Percentiles rank a stretch among this genome's conserved stretches.
phyloP scores from a whole-genome alignment of 2,113 vertebrate species.

The Phoxinus phoxinus region DNA sequence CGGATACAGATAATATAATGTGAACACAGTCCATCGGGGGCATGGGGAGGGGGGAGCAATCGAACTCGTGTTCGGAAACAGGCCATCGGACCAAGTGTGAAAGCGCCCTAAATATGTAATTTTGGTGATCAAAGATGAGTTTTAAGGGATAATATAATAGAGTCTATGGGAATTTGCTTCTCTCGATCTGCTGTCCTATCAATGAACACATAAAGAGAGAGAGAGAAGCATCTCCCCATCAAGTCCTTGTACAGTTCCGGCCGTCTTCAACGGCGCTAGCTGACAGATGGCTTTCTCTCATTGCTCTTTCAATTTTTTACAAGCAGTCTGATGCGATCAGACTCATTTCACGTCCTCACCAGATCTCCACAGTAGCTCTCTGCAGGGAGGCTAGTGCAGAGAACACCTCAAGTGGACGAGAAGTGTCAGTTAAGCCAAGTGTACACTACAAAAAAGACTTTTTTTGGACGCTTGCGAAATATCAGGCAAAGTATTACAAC shows the following conservation, averaged over 20 bases:
- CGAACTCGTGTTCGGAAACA: too few species aligned
- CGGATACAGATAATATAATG: too few species aligned
- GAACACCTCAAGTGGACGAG: not conserved
- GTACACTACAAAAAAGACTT: not conserved
- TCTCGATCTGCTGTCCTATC: not conserved
- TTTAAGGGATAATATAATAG: too few species aligned
- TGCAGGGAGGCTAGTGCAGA: not conserved
- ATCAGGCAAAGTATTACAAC: not conserved
- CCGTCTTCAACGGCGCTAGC: slow-evolving; percentile 23
- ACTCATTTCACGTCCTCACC: slow-evolving; percentile 46
- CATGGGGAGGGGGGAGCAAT: too few species aligned
- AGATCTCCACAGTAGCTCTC: slow-evolving; percentile 10
- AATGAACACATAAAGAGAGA: not conserved
- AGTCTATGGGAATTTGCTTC: not conserved
- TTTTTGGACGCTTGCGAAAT: not conserved
- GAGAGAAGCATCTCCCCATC: not conserved
- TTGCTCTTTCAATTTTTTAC: slow-evolving; percentile 64
- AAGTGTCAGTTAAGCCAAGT: not conserved
- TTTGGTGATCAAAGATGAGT: too few species aligned
- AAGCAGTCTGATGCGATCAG: slow-evolving; percentile 61
- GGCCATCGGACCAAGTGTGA: too few species aligned
- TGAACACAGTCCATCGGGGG: too few species aligned
- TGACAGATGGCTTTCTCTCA: slow-evolving; percentile 59
- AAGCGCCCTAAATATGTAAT: too few species aligned
- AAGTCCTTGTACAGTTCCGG: not conserved